Conservation (phyloP, 2,797 vertebrate species). For the Phrynocephalus forsythii region DNA sequence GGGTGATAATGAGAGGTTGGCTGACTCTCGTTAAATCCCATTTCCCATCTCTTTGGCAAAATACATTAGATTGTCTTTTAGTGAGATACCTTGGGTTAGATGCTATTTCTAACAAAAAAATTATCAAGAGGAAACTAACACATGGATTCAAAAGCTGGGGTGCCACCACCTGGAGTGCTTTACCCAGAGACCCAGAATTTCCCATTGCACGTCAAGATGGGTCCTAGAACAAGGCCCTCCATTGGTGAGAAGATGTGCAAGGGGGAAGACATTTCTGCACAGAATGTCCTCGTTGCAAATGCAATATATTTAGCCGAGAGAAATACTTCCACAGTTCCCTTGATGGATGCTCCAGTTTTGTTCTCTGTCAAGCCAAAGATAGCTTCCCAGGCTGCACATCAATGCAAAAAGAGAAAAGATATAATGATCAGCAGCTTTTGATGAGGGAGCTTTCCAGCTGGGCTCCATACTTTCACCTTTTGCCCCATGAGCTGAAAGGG, state of each 20-base stretch:
- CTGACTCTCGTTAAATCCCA: no score
- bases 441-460: neutral
- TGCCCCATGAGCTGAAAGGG: neutral
- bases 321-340: slow-evolving; percentile 5
- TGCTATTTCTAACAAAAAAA: neutral
- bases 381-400: neutral
- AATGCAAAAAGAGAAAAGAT: neutral
- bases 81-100: no score
- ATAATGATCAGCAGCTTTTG: neutral
- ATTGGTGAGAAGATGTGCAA: neutral
- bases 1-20: no score
- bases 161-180: neutral
- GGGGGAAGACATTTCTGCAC: neutral
- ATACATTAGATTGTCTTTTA: no score
- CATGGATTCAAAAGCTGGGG: neutral
- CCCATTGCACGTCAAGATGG: neutral
- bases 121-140: neutral
- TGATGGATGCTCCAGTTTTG: slow-evolving; percentile 30
- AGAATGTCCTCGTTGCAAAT: neutral
- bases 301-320: neutral
- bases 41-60: no score
- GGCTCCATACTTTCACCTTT: neutral
- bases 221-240: neutral
- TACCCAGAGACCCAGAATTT: neutral
- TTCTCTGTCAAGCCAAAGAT: slow-evolving; percentile 21